A percentile compares a stretch with the other conserved stretches of the same genome.
phyloP scores from a whole-genome alignment of 2,113 vertebrate genomes.

The Phalacrocorax aristotelis region DNA sequence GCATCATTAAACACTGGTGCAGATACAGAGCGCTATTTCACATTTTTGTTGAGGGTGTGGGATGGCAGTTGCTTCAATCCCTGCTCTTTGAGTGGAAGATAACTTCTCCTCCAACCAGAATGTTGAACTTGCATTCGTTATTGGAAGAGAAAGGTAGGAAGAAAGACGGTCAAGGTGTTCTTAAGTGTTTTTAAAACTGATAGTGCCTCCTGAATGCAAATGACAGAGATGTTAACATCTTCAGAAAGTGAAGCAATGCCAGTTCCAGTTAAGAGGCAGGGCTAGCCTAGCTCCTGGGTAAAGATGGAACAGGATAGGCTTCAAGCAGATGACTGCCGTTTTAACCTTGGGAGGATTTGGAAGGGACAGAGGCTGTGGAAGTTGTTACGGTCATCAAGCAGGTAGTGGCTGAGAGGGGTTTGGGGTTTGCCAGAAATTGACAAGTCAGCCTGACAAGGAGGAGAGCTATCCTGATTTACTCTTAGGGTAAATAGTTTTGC shows the following conservation, averaged over 20 bases:
- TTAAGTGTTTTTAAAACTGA: neutral
- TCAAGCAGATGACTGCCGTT: neutral
- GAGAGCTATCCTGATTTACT: neutral
- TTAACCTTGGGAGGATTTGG: neutral
- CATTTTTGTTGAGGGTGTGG: rapidly evolving
- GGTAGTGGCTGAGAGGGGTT: neutral
- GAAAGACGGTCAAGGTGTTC: neutral
- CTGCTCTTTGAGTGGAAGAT: neutral
- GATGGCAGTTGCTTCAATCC: neutral
- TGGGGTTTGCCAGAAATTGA: neutral
- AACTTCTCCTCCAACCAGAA: neutral
- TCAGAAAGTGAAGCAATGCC: neutral
- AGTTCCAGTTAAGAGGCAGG: neutral
- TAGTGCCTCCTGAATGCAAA: neutral
- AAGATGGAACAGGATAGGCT: neutral
- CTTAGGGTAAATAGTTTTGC: neutral
- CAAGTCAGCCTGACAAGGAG: neutral
- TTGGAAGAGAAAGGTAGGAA: neutral
- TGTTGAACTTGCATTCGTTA: neutral
- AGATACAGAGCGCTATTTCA: neutral
- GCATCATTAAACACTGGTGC: neutral
- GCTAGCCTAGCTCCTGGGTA: neutral
- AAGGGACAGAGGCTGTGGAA: neutral
- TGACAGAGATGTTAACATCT: neutral
- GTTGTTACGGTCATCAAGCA: neutral